Evolutionary conservation across 2,888 invertebrate genomes (phyloP).

Genomic region (Tolmerus cingulatus): DNA sequence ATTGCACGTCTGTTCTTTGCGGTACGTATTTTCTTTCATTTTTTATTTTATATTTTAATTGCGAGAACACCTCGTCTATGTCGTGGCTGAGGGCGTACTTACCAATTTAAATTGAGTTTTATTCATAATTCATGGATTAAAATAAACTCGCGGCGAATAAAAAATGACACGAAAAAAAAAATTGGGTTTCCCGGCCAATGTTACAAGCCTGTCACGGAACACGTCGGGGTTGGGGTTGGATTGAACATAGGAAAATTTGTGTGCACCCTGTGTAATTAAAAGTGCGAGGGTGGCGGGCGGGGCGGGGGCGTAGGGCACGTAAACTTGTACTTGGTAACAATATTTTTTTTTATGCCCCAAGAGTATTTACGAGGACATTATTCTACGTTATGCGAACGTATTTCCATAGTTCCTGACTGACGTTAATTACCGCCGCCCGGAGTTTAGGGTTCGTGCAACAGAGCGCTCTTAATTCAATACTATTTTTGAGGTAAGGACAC

Average conservation of each 20-base stretch:
- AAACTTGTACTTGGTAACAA: slow-evolving; percentile 4
- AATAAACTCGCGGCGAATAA: not conserved
- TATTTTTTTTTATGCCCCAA: not conserved
- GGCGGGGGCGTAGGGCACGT: not conserved
- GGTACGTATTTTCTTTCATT: not conserved
- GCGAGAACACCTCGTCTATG: not conserved
- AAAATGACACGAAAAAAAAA: not conserved
- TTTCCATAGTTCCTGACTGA: slow-evolving; percentile 2
- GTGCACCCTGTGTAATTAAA: not conserved
- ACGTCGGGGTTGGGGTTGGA: not conserved
- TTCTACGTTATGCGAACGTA: not conserved
- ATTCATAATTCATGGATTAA: slow-evolving; percentile 2
- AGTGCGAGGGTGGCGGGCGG: not conserved
- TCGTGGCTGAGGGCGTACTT: not conserved
- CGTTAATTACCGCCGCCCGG: not conserved
- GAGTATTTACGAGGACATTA: slow-evolving; percentile 13
- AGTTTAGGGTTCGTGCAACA: not conserved
- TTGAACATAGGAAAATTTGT: not conserved
- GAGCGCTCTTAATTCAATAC: not conserved
- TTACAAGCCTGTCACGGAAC: slow-evolving; percentile 16
- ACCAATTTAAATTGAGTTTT: not conserved
- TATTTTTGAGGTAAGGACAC: slow-evolving; percentile 5
- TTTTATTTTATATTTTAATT: not conserved
- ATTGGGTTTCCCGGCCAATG: slow-evolving; percentile 26
- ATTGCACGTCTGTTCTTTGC: not conserved